These are phyloP conservation scores for Pseudomyrmex gracilis DNA, from an alignment of 1,140 invertebrate species.

Conservation along the genomic window DNA sequence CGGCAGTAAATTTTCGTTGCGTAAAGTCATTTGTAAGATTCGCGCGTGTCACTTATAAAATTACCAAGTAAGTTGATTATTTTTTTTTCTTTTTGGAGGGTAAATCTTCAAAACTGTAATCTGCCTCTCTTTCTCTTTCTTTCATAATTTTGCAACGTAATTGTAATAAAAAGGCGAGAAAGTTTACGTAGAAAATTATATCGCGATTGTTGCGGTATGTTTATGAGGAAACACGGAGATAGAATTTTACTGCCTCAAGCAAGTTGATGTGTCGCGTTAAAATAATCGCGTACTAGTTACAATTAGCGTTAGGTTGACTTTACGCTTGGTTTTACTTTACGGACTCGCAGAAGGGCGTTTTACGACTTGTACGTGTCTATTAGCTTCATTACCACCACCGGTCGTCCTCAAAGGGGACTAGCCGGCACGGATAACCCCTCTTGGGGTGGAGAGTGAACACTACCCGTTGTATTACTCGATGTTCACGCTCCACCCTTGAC, in stretches of 20 bases:
- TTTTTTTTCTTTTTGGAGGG: neutral
- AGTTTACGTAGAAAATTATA: no score
- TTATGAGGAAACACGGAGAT: neutral
- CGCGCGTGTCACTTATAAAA: constrained; percentile 12
- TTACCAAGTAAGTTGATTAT: constrained; percentile 1
- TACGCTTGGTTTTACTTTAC: constrained; percentile 70
- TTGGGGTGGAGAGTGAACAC: constrained; percentile 70
- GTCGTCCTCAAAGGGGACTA: constrained; percentile 37
- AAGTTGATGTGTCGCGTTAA: no score
- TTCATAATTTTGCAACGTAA: neutral
- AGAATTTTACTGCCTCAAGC: no score
- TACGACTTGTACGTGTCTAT: constrained; percentile 83
- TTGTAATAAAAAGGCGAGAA: neutral
- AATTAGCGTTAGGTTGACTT: neutral
- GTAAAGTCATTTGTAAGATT: constrained; percentile 30
- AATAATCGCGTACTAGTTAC: no score
- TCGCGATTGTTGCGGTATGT: neutral
- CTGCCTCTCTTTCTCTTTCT: no score
- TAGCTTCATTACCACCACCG: constrained; percentile 78
- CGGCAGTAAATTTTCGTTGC: constrained; percentile 47
- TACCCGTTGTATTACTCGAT: constrained; percentile 75
- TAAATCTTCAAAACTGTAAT: neutral
- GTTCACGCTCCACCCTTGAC: constrained; percentile 70
- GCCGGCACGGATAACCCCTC: constrained; percentile 53
- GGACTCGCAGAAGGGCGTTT: constrained; percentile 75